Evolutionary conservation across 2,888 invertebrate genomes (phyloP).

Genomic region (Neoascia interrupta): DNA sequence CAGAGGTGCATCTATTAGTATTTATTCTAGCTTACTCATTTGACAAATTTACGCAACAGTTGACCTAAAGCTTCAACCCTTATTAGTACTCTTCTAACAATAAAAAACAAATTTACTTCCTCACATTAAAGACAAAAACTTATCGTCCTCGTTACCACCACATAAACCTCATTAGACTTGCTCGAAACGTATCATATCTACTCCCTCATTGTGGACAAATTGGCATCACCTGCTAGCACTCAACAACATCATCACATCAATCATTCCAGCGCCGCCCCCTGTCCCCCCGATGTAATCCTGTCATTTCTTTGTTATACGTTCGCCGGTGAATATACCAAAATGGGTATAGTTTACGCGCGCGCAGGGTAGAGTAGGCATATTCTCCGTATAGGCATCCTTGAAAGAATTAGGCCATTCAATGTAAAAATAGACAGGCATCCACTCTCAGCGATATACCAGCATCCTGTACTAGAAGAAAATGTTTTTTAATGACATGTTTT

Average conservation of each 20-base stretch:
- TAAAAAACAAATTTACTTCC: too few relatives aligned
- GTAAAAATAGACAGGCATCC: slow-evolving; percentile 42
- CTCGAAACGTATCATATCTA: background rate
- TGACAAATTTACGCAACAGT: too few relatives aligned
- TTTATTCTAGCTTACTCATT: too few relatives aligned
- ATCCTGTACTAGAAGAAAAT: slow-evolving; percentile 28
- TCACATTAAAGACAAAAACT: background rate
- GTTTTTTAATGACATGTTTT: slow-evolving; percentile 60
- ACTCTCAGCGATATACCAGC: slow-evolving; percentile 14
- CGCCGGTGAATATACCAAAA: slow-evolving; percentile 3
- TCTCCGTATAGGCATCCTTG: slow-evolving; percentile 33
- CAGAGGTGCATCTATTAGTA: too few relatives aligned
- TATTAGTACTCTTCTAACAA: too few relatives aligned
- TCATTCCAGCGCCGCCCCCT: background rate
- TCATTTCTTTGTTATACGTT: background rate
- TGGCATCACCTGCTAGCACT: too few relatives aligned
- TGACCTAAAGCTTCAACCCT: too few relatives aligned
- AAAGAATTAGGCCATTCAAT: slow-evolving; percentile 50
- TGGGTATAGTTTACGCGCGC: too few relatives aligned
- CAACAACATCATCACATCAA: background rate
- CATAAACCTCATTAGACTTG: background rate
- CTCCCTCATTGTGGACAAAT: background rate
- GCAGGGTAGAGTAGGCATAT: too few relatives aligned
- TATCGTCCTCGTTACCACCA: background rate
- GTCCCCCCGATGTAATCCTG: background rate